These are phyloP conservation scores for Odontocerum albicorne DNA, from an alignment of 2,888 invertebrate genomes.

Conservation along the genomic window DNA sequence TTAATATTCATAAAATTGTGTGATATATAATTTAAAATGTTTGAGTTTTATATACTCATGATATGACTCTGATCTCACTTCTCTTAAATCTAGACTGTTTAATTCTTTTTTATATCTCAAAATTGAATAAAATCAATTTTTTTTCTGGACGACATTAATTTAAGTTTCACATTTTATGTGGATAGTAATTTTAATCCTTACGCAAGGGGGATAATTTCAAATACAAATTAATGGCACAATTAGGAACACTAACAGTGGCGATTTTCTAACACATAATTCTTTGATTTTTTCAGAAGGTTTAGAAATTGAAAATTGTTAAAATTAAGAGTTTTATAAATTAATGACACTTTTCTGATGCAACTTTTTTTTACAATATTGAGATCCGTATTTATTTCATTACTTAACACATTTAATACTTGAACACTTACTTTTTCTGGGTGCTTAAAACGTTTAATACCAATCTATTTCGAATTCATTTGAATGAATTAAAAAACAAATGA, in stretches of 20 bases:
- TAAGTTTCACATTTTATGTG: slow-evolving; percentile 9
- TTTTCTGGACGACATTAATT: slow-evolving; percentile 23
- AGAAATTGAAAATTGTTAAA: no score
- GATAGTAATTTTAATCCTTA: neutral
- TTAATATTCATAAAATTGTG: slow-evolving; percentile 3
- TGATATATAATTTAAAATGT: slow-evolving; percentile 21
- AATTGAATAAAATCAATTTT: neutral
- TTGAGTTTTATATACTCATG: slow-evolving; percentile 22
- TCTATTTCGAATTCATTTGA: no score
- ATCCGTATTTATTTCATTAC: no score
- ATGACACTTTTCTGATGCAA: no score
- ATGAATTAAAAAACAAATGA: no score
- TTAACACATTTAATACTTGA: no score
- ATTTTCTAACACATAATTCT: slow-evolving; percentile 1
- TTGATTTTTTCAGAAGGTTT: no score
- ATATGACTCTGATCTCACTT: slow-evolving; percentile 35
- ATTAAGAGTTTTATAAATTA: no score
- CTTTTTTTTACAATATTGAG: no score
- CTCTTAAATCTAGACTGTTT: slow-evolving; percentile 17
- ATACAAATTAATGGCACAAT: slow-evolving; percentile 21
- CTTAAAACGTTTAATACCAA: no score
- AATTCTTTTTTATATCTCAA: neutral
- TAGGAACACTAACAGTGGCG: slow-evolving; percentile 22
- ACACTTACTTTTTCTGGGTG: no score
- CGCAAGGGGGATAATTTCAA: neutral